Percentiles rank a stretch among this genome's conserved stretches.
These are phyloP conservation scores for Amphibalanus amphitrite DNA, from an alignment of 1,140 invertebrate genomes.

Conservation along the genomic window DNA sequence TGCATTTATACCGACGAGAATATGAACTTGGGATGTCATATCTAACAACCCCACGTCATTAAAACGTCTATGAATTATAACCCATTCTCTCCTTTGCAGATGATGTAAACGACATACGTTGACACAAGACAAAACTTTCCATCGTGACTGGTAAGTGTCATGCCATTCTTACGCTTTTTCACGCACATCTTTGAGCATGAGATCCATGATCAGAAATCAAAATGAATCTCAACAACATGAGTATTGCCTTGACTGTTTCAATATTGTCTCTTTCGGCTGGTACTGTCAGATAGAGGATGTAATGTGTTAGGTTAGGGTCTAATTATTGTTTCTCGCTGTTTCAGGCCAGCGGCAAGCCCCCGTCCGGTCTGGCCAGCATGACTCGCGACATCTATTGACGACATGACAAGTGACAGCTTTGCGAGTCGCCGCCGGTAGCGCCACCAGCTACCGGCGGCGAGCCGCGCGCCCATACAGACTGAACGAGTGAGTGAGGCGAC, in stretches of 20 bases:
- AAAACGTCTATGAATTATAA: background rate
- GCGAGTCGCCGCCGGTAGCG: background rate
- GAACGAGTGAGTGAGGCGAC: background rate
- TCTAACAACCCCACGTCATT: too few relatives aligned
- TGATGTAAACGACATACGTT: background rate
- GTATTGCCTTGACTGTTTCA: too few relatives aligned
- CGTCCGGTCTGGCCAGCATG: background rate
- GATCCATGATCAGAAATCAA: too few relatives aligned
- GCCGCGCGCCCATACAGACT: background rate
- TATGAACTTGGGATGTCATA: too few relatives aligned
- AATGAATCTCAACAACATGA: too few relatives aligned
- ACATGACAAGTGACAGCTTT: background rate
- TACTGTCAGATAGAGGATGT: too few relatives aligned
- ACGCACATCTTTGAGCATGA: too few relatives aligned
- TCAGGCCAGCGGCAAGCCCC: background rate
- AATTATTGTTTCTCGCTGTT: background rate
- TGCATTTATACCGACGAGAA: too few relatives aligned
- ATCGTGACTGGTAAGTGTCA: background rate
- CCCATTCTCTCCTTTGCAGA: background rate
- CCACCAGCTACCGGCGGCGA: background rate
- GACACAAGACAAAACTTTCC: background rate
- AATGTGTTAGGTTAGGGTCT: background rate
- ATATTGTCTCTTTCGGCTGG: too few relatives aligned
- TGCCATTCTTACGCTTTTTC: too few relatives aligned
- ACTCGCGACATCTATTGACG: background rate